These are phyloP conservation scores for Habrosyne pyritoides DNA, from an alignment of 2,888 invertebrate genomes.

Conservation along the genomic window DNA sequence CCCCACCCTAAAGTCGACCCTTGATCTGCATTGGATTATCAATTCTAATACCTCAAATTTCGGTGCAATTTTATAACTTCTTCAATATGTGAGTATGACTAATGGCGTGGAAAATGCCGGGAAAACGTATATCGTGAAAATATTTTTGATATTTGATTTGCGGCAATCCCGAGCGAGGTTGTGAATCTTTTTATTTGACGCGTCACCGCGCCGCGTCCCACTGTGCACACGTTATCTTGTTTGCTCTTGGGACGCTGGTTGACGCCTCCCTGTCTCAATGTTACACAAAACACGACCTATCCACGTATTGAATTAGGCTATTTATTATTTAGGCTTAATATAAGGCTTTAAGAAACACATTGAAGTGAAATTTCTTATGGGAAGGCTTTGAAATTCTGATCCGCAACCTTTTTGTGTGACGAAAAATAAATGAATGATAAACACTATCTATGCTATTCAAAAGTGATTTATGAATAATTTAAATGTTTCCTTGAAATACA, in stretches of 20 bases:
- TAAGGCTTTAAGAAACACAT: neutral
- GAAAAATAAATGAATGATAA: no score
- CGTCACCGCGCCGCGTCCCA: constrained; percentile 22
- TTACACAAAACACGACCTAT: neutral
- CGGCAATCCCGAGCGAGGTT: constrained; percentile 29
- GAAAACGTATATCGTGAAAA: constrained; percentile 3
- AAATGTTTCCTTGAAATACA: no score
- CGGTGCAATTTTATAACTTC: neutral
- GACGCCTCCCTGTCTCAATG: neutral
- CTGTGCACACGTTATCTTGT: constrained; percentile 26
- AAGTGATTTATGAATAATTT: no score
- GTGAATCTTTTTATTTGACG: constrained; percentile 48
- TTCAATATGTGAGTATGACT: neutral
- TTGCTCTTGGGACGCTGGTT: constrained; percentile 22
- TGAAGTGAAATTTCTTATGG: no score
- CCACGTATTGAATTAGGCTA: neutral
- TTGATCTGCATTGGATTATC: no score
- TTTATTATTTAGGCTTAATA: neutral
- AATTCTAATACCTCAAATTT: neutral
- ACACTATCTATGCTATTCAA: no score
- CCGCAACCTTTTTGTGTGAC: no score
- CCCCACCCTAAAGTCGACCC: no score
- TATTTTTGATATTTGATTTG: constrained; percentile 31
- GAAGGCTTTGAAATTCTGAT: no score
- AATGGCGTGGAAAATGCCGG: constrained; percentile 3